Conservation (phyloP, 2,888 invertebrate species). For the Drosophila histrio region DNA sequence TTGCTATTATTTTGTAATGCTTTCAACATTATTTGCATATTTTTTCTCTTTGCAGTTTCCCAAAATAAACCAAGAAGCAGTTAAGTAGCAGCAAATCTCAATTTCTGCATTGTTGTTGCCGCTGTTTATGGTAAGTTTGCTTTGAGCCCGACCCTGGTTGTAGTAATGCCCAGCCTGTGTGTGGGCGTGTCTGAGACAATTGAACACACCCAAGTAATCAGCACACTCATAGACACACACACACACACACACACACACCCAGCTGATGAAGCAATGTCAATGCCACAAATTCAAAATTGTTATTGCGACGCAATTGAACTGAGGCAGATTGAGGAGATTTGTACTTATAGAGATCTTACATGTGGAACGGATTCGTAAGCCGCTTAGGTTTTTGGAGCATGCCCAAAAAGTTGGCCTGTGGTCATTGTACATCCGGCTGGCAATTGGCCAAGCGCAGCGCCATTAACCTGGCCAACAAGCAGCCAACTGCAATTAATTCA, state of each 20-base stretch:
- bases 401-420: slow-evolving; percentile 14
- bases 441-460: slow-evolving; percentile 46
- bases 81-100: slow-evolving; percentile 3
- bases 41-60: slow-evolving; percentile 51
- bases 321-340: neutral
- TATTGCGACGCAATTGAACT: slow-evolving; percentile 41
- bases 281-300: slow-evolving; percentile 47
- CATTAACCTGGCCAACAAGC: slow-evolving; percentile 50
- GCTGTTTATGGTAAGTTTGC: slow-evolving; percentile 70
- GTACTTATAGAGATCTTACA: slow-evolving; percentile 7
- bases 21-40: slow-evolving; percentile 54
- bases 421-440: slow-evolving; percentile 56
- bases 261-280: slow-evolving; percentile 72
- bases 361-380: slow-evolving; percentile 42
- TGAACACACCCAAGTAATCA: slow-evolving; percentile 61
- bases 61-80: slow-evolving; percentile 17
- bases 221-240: slow-evolving; percentile 20
- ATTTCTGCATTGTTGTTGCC: slow-evolving; percentile 48
- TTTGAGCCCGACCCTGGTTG: slow-evolving; percentile 16
- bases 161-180: slow-evolving; percentile 1
- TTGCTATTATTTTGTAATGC: slow-evolving; percentile 41
- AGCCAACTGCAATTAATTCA: slow-evolving; percentile 42
- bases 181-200: slow-evolving; percentile 59
- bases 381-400: slow-evolving; percentile 29
- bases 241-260: slow-evolving; percentile 18